Conservation (phyloP, 2,888 invertebrate genomes). For the Pollenia labialis region DNA sequence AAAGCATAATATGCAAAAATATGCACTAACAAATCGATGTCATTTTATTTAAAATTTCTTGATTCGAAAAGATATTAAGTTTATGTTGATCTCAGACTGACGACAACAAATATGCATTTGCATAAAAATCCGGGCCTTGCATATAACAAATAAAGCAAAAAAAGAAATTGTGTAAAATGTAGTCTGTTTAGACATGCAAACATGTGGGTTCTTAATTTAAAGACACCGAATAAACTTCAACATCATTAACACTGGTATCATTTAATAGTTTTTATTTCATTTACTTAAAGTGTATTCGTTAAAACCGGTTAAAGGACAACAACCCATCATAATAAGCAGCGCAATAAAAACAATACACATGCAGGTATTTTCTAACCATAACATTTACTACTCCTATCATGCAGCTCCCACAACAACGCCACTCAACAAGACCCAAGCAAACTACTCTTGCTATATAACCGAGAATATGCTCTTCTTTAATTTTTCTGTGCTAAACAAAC, state of each 20-base stretch:
- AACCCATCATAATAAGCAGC: slow-evolving; percentile 38
- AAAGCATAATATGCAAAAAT: too few species aligned
- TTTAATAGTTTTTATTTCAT: slow-evolving; percentile 40
- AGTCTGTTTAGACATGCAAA: background rate
- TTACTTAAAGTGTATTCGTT: background rate
- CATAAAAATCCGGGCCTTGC: too few species aligned
- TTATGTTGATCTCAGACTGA: too few species aligned
- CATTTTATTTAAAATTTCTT: too few species aligned
- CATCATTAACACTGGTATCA: background rate
- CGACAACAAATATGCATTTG: too few species aligned
- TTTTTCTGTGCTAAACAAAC: slow-evolving; percentile 51
- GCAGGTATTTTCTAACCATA: slow-evolving; percentile 38
- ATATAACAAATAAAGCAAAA: too few species aligned
- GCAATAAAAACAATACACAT: slow-evolving; percentile 24
- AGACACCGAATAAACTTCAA: background rate
- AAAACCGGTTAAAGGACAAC: slow-evolving; percentile 46
- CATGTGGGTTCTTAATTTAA: slow-evolving; percentile 20
- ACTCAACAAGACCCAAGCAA: slow-evolving; percentile 7
- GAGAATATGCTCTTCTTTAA: slow-evolving; percentile 28
- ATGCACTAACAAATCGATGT: too few species aligned
- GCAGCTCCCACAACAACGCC: background rate
- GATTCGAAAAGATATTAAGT: too few species aligned
- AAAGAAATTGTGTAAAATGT: background rate
- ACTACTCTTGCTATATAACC: slow-evolving; percentile 9
- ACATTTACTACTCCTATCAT: background rate